Evolutionary conservation across 2,797 vertebrate genomes (phyloP).

Genomic region (Pangasius sanitwongsei): DNA sequence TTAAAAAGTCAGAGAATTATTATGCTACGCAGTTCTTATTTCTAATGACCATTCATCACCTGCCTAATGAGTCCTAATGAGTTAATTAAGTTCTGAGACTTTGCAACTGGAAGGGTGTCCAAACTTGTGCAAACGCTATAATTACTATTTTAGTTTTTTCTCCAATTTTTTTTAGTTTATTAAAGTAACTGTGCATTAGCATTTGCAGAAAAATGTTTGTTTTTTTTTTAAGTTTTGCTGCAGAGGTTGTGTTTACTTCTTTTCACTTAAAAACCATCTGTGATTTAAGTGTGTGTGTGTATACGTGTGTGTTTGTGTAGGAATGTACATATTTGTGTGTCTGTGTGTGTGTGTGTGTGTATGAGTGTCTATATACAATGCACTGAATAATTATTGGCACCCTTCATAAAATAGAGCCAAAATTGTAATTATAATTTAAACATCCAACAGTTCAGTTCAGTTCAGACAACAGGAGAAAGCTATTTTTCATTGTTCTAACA

Average conservation of each 20-base stretch:
- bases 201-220: background rate
- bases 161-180: background rate
- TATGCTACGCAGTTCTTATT: background rate
- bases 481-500: background rate
- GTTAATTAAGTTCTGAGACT: background rate
- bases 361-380: background rate
- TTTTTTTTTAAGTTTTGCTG: background rate
- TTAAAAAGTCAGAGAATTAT: background rate
- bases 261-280: background rate
- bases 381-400: background rate
- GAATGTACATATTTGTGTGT: background rate
- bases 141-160: background rate
- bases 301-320: background rate
- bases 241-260: background rate
- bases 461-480: background rate
- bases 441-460: background rate
- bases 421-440: background rate
- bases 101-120: background rate
- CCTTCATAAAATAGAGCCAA: background rate
- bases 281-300: background rate
- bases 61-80: background rate
- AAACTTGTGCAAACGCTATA: background rate
- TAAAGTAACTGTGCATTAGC: background rate
- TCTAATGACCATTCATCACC: background rate
- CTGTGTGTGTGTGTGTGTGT: conserved; percentile 7